Conservation (phyloP, 1,140 invertebrate genomes). For the Heliconius congener region DNA sequence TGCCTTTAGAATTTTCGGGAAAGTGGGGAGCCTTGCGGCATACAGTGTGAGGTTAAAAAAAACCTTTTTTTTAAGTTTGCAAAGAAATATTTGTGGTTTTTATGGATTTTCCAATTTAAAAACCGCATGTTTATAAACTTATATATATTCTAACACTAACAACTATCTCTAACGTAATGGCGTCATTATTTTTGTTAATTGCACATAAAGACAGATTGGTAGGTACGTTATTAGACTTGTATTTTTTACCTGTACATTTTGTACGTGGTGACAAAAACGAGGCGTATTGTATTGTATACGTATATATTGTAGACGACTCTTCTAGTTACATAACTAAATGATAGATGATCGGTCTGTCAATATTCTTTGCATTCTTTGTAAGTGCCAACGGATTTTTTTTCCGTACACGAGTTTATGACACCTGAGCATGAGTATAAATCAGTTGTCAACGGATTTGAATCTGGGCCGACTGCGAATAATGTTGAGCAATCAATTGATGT, state of each 20-base stretch:
- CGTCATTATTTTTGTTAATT: neutral
- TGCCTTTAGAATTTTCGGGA: no score
- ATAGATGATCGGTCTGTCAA: slow-evolving; percentile 62
- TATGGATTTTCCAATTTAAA: no score
- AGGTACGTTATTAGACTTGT: slow-evolving; percentile 8
- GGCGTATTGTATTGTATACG: slow-evolving; percentile 28
- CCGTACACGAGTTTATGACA: slow-evolving; percentile 62
- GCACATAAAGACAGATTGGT: neutral
- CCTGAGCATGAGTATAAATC: slow-evolving; percentile 72
- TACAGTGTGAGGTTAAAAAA: no score
- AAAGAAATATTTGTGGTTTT: no score
- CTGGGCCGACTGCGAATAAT: slow-evolving; percentile 62
- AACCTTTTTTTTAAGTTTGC: no score
- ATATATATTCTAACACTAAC: no score
- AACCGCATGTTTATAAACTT: neutral
- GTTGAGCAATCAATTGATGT: slow-evolving; percentile 66
- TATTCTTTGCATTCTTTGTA: slow-evolving; percentile 56
- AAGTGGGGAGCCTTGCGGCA: no score
- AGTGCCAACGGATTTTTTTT: slow-evolving; percentile 61
- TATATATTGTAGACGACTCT: slow-evolving; percentile 51
- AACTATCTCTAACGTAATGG: no score
- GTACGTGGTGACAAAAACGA: slow-evolving; percentile 31
- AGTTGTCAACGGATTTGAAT: slow-evolving; percentile 70
- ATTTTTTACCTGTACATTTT: slow-evolving; percentile 13
- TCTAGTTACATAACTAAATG: slow-evolving; percentile 57